Evolutionary conservation across 1,140 invertebrate species (phyloP), one percentile per base, ranked within the genome.

Genomic region (Diachasma alloeum): DNA sequence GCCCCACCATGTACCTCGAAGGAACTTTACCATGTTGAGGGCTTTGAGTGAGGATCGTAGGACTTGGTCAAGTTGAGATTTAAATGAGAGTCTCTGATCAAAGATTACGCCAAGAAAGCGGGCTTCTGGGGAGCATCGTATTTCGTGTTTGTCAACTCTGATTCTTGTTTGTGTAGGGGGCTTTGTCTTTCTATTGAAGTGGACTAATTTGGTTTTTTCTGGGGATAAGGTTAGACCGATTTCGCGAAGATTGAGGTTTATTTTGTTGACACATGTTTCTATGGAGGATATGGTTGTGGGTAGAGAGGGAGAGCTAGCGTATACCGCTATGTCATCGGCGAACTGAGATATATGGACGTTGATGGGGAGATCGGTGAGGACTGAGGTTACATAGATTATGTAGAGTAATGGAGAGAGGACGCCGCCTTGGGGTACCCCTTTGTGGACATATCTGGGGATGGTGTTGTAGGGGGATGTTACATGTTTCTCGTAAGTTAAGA

Each of bases 291-390:
- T 59, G 17, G 17, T 59, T 9, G 17, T 59, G 56, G 5, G 44
- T 48, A 48, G n/a, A 4, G 56, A 22, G 2, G 17, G 17, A 22
- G 17, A 19, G 13, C 22, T 72, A 24, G 8, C 1, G 44, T 72
- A 72, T 1, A 78, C 11, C 4, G 67, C 69, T 4, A 74, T 77
- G 26, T 77, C 78, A 48, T 79, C 78, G 0, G 78, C 78, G 42
- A 68, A 79, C 17, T 24, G 42, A 5, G 71, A 37, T 17, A 76
- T 42, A 5, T 1, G 31, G 5, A 70, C 26, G 11, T 53, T 48
- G 1, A n/a, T 63, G 15, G 17, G 48, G 17, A 46, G 42, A 37
- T 44, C 10, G 59, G 48, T 76, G 39, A 68, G 66, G n/a, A 72
- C 46, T 42, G 76, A 56, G 13, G 59, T 17, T 10, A 68, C 70